Percentiles rank a stretch among this genome's conserved stretches.
phyloP scores from a whole-genome alignment of 2,888 invertebrate species.

The Parochlus steinenii region DNA sequence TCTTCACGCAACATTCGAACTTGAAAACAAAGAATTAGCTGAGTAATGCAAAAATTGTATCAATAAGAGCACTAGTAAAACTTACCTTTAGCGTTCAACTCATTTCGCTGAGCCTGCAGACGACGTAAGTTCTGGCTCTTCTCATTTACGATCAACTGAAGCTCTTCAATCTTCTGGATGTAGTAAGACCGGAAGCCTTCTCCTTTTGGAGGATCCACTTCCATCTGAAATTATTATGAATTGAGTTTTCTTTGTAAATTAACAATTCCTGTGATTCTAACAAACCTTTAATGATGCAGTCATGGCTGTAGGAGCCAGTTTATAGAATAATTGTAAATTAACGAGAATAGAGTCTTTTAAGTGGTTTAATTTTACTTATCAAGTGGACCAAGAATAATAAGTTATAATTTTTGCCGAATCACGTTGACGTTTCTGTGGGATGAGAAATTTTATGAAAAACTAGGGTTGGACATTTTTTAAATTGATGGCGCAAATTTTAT shows the following conservation, averaged over 20 bases:
- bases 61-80: neutral
- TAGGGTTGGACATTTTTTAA: too few relatives aligned
- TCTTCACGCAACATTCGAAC: slow-evolving; percentile 97
- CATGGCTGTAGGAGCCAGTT: too few relatives aligned
- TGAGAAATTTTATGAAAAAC: too few relatives aligned
- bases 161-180: slow-evolving; percentile 93
- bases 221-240: slow-evolving; percentile 38
- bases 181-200: slow-evolving; percentile 93
- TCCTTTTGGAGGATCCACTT: slow-evolving; percentile 53
- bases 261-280: neutral
- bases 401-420: too few relatives aligned
- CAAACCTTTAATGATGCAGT: slow-evolving; percentile 10
- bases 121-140: slow-evolving; percentile 94
- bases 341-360: too few relatives aligned
- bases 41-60: neutral
- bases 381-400: too few relatives aligned
- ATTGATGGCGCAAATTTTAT: too few relatives aligned
- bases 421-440: too few relatives aligned
- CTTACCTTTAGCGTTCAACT: slow-evolving; percentile 91
- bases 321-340: too few relatives aligned
- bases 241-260: neutral
- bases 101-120: slow-evolving; percentile 95
- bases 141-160: slow-evolving; percentile 90
- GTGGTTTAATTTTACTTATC: too few relatives aligned
- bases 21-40: slow-evolving; percentile 24